Conservation (phyloP, 92 coral and sea anemone species). For the Porites evermanni region DNA sequence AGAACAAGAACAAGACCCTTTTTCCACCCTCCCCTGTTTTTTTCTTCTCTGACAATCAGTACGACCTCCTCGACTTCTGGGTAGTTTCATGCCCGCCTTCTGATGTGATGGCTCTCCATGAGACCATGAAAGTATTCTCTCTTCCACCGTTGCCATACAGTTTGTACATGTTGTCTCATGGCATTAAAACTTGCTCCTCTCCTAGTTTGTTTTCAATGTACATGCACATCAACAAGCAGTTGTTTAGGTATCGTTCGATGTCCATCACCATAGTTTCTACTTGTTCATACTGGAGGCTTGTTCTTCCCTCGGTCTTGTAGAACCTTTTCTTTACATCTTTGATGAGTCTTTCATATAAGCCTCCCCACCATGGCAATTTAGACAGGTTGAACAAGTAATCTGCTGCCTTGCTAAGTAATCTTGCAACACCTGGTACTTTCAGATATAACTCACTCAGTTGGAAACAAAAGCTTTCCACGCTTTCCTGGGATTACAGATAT, state of each 20-base stretch:
- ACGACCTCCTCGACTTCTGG: constrained; percentile 39
- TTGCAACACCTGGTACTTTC: constrained; percentile 60
- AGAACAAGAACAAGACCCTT: constrained; percentile 2
- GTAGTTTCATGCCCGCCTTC: not conserved
- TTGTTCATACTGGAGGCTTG: constrained; percentile 39
- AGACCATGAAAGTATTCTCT: constrained; percentile 37
- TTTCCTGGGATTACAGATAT: constrained; percentile 46
- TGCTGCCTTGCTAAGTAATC: constrained; percentile 48
- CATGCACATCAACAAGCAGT: constrained; percentile 51
- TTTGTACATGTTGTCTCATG: too few relatives aligned
- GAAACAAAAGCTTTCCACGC: not conserved
- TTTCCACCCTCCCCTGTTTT: constrained; percentile 24
- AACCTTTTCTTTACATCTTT: constrained; percentile 45
- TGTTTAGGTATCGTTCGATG: constrained; percentile 67
- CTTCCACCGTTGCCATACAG: too few relatives aligned
- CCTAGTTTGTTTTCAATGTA: constrained; percentile 57
- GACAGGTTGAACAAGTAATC: constrained; percentile 65
- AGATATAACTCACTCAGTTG: constrained; percentile 41
- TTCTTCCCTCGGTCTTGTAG: constrained; percentile 36
- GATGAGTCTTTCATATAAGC: constrained; percentile 56
- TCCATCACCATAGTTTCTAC: constrained; percentile 59
- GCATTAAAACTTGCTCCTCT: too few relatives aligned
- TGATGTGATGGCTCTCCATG: constrained; percentile 34
- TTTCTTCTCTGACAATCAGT: constrained; percentile 20
- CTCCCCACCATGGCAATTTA: constrained; percentile 79